These are phyloP conservation scores for Campopleginae sp. DNA, from an alignment of 2,888 invertebrate species.

Conservation along the genomic window DNA sequence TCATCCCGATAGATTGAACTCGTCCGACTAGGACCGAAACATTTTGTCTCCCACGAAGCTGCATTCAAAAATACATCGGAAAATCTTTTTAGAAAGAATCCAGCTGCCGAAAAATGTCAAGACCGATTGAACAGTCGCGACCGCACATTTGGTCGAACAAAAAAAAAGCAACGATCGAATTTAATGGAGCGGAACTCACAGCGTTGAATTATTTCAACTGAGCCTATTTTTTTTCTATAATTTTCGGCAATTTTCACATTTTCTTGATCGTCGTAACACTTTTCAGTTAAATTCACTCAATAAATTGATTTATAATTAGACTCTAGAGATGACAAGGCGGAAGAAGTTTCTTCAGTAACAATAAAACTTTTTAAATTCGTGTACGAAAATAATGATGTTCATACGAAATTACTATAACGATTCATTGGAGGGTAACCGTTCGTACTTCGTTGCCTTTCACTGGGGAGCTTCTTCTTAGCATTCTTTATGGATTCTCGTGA, in stretches of 20 bases:
- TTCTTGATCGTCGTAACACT: background rate
- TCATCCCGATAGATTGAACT: background rate
- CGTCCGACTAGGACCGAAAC: background rate
- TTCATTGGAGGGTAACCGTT: background rate
- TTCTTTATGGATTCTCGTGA: conserved; percentile 32
- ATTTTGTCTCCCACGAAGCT: background rate
- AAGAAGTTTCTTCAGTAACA: background rate
- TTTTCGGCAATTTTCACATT: background rate
- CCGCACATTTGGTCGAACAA: background rate
- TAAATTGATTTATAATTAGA: background rate
- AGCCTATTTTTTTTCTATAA: background rate
- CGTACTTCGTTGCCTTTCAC: conserved; percentile 3
- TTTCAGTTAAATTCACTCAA: background rate
- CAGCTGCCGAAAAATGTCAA: background rate
- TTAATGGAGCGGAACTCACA: background rate
- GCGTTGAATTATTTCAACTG: background rate
- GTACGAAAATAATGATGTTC: background rate
- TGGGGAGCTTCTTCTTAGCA: background rate
- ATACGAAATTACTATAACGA: background rate
- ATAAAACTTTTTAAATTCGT: background rate
- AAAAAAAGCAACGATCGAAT: background rate
- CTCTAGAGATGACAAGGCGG: background rate
- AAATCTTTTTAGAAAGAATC: background rate
- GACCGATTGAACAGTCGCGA: background rate
- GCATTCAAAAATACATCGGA: background rate